These are phyloP conservation scores for Ruditapes philippinarum DNA, from an alignment of 1,140 invertebrate species.

Conservation along the genomic window DNA sequence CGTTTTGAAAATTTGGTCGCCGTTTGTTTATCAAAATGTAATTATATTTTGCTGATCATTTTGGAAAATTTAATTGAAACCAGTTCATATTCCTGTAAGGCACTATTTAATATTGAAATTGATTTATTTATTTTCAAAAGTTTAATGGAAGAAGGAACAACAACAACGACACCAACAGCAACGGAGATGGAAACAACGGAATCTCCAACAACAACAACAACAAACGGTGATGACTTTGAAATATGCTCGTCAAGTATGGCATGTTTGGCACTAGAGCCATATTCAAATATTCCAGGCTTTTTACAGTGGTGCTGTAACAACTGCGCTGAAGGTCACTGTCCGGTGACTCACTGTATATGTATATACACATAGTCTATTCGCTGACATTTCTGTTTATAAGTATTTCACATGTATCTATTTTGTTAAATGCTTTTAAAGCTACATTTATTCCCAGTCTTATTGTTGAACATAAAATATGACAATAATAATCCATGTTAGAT, in stretches of 20 bases:
- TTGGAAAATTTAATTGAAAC: no score
- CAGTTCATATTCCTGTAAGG: no score
- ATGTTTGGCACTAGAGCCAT: not conserved
- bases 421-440: no score
- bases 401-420: no score
- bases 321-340: not conserved
- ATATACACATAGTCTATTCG: no score
- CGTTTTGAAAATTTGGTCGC: not conserved
- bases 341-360: not conserved
- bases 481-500: no score
- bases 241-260: not conserved
- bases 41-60: no score
- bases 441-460: no score
- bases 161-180: not conserved
- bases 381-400: no score
- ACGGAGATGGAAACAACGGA: not conserved
- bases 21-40: no score
- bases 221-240: not conserved
- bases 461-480: no score
- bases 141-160: not conserved
- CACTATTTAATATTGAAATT: no score
- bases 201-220: not conserved
- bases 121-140: not conserved
- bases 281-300: not conserved
- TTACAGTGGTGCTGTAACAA: not conserved